These are phyloP conservation scores for Callosobruchus maculatus DNA, from an alignment of 2,888 invertebrate species.

Conservation along the genomic window DNA sequence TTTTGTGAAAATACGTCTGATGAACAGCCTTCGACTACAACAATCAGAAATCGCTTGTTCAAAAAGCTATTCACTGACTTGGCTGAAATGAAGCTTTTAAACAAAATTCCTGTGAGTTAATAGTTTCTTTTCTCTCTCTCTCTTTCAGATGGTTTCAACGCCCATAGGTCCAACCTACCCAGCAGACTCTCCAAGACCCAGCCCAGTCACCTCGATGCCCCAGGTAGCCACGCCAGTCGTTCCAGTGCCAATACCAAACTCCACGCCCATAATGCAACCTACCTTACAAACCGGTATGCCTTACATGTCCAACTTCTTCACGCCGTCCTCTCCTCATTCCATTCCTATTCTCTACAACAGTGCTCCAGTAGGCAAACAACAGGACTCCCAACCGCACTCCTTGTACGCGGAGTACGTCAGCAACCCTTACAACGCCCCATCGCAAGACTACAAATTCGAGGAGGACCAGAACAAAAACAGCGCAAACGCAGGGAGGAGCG, in stretches of 20 bases:
- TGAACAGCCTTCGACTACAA: too few relatives aligned
- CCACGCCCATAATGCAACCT: constrained; percentile 30
- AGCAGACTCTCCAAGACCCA: constrained; percentile 16
- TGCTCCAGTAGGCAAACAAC: background rate
- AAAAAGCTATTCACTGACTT: too few relatives aligned
- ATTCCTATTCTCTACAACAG: constrained; percentile 44
- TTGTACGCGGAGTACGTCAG: constrained; percentile 57
- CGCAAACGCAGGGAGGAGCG: constrained; percentile 8
- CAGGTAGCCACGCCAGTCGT: constrained; percentile 11
- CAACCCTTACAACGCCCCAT: constrained; percentile 53
- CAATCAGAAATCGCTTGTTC: too few relatives aligned
- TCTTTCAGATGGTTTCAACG: constrained; percentile 62
- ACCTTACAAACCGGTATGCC: constrained; percentile 36
- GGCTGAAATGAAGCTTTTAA: too few relatives aligned
- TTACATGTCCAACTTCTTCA: constrained; percentile 32
- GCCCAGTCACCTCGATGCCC: constrained; percentile 16
- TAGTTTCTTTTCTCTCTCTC: too few relatives aligned
- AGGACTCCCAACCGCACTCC: constrained; percentile 34
- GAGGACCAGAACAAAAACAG: constrained; percentile 21
- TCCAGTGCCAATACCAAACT: constrained; percentile 8
- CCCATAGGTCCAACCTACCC: constrained; percentile 52
- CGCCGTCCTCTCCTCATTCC: constrained; percentile 15
- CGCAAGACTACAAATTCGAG: constrained; percentile 10
- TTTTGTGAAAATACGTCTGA: too few relatives aligned
- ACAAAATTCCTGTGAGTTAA: too few relatives aligned